These are phyloP conservation scores for Carposina sasakii DNA, from an alignment of 1,140 invertebrate genomes.

Conservation along the genomic window DNA sequence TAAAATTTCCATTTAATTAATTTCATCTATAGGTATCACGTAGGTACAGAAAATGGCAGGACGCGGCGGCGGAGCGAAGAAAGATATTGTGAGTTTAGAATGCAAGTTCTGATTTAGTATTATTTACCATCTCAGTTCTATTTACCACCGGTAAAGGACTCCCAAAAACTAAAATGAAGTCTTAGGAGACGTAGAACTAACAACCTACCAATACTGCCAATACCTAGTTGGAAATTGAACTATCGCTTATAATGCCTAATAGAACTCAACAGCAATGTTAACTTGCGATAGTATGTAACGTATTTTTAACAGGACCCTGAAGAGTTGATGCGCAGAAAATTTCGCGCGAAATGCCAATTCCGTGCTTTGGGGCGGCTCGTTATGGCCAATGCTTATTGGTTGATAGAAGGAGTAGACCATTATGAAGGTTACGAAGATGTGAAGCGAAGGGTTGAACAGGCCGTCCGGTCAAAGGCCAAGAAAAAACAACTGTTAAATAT, in stretches of 20 bases:
- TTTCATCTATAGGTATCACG: too few species aligned
- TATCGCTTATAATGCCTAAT: too few species aligned
- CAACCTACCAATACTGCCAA: too few species aligned
- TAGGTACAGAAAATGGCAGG: conserved; percentile 28
- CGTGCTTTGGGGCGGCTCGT: conserved; percentile 71
- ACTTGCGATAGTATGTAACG: too few species aligned
- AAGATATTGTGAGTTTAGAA: conserved; percentile 14
- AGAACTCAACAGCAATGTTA: too few species aligned
- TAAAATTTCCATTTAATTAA: too few species aligned
- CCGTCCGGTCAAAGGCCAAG: conserved; percentile 65
- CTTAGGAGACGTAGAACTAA: too few species aligned
- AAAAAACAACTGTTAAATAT: conserved; percentile 68
- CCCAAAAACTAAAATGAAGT: too few species aligned
- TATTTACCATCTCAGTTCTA: too few species aligned
- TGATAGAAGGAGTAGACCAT: conserved; percentile 65
- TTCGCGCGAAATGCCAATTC: conserved; percentile 71
- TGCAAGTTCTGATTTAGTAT: too few species aligned
- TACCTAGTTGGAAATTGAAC: too few species aligned
- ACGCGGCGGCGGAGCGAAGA: conserved; percentile 28
- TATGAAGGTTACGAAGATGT: conserved; percentile 70
- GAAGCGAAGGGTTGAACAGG: conserved; percentile 66
- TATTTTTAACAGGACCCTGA: conserved; percentile 45
- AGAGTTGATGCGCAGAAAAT: conserved; percentile 52
- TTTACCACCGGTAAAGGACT: too few species aligned
- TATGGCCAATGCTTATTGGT: conserved; percentile 73